A percentile compares a stretch with the other conserved stretches of the same genome.
Evolutionary conservation across 2,113 vertebrate species (phyloP).

Genomic region (Scalopus aquaticus): DNA sequence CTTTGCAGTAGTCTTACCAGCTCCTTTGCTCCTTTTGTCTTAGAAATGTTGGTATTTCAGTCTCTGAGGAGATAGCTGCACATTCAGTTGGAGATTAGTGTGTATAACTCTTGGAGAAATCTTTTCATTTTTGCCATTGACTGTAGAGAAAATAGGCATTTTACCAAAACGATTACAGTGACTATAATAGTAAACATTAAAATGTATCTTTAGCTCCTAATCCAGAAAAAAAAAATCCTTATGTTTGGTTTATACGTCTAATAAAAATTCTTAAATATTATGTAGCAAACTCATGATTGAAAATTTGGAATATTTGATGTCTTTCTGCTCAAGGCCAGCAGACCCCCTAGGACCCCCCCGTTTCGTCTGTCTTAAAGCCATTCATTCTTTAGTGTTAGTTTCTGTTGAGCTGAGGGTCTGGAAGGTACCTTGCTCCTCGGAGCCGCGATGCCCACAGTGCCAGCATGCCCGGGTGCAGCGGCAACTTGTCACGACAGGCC

Average conservation of each 20-base stretch:
- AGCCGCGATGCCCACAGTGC: background rate
- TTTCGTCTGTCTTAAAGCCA: background rate
- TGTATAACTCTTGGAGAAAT: slow-evolving; percentile 14
- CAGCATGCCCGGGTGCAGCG: background rate
- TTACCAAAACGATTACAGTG: background rate
- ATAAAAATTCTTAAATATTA: slow-evolving; percentile 10
- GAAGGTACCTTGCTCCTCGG: background rate
- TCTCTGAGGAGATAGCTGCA: background rate
- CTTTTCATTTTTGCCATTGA: slow-evolving; percentile 44
- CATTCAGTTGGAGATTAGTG: slow-evolving; percentile 25
- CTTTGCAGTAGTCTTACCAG: background rate
- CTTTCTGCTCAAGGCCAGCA: background rate
- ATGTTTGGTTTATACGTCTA: background rate
- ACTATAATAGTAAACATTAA: slow-evolving; percentile 6
- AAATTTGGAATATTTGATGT: background rate
- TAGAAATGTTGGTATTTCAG: slow-evolving; percentile 3
- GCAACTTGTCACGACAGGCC: background rate
- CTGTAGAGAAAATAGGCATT: slow-evolving; percentile 32
- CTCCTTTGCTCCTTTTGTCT: background rate
- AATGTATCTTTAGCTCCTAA: slow-evolving; percentile 35
- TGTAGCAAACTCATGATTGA: background rate
- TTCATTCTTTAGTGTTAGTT: background rate
- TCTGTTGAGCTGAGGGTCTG: background rate
- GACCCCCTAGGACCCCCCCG: too few species aligned
- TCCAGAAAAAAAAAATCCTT: slow-evolving; percentile 21